These are phyloP conservation scores for Jordanella pulchra DNA, from an alignment of 2,797 vertebrate species.

Conservation along the genomic window DNA sequence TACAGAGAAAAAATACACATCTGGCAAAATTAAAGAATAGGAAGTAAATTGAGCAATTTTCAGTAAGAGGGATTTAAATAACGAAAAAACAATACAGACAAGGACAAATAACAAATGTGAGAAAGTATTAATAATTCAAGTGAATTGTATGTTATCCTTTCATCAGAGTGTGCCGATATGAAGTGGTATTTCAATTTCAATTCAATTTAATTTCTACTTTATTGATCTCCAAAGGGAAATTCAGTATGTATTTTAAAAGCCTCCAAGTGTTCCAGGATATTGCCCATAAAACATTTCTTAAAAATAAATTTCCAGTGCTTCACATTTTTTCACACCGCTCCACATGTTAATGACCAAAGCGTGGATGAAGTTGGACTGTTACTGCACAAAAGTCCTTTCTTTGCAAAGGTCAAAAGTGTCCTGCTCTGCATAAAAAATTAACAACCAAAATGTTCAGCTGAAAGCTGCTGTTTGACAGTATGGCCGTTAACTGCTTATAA, in stretches of 20 bases:
- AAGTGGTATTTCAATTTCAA: too few species aligned
- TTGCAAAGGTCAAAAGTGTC: slow-evolving; percentile 34
- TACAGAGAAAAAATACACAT: slow-evolving; percentile 5
- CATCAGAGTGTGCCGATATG: too few species aligned
- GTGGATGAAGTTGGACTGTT: slow-evolving; percentile 43
- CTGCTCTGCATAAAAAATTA: slow-evolving; percentile 8
- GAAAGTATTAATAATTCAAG: slow-evolving; percentile 26
- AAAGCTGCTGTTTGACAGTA: slow-evolving; percentile 35
- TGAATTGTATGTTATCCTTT: too few species aligned
- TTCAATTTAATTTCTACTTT: too few species aligned
- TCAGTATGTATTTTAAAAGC: slow-evolving; percentile 22
- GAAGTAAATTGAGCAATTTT: neutral
- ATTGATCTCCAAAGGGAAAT: too few species aligned
- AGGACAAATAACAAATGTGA: slow-evolving; percentile 32
- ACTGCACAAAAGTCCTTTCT: slow-evolving; percentile 16
- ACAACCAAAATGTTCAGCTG: slow-evolving; percentile 15
- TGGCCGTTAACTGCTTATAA: slow-evolving; percentile 20
- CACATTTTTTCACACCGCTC: slow-evolving; percentile 35
- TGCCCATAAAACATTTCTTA: slow-evolving; percentile 34
- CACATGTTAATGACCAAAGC: slow-evolving; percentile 34
- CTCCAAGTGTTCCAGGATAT: slow-evolving; percentile 33
- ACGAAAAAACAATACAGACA: slow-evolving; percentile 6
- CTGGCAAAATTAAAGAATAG: slow-evolving; percentile 15
- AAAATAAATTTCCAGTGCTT: slow-evolving; percentile 44
- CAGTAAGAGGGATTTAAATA: neutral